Conservation (phyloP, 1,140 invertebrate species). For the Popillia japonica region DNA sequence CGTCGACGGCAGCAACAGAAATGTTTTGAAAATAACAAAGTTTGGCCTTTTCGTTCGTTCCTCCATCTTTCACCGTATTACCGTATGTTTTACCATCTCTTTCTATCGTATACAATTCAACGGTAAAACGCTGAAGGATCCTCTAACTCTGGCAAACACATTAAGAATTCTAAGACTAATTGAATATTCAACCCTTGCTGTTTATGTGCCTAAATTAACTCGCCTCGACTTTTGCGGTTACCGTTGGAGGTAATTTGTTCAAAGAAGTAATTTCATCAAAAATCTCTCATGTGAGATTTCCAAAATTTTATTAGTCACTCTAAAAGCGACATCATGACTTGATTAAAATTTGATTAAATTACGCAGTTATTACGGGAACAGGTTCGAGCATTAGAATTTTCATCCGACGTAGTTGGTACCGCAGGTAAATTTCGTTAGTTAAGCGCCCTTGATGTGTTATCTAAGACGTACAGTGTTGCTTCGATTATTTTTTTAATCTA, state of each 20-base stretch:
- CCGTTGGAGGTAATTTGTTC: constrained; percentile 32
- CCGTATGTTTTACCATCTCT: neutral
- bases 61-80: neutral
- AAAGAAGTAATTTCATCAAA: constrained; percentile 39
- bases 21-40: constrained; percentile 35
- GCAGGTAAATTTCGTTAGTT: neutral
- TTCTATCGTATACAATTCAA: neutral
- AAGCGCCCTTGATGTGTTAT: neutral
- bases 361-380: constrained; percentile 19
- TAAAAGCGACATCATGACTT: constrained; percentile 25
- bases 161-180: constrained; percentile 40
- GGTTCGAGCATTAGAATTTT: neutral
- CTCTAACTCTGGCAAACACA: constrained; percentile 20
- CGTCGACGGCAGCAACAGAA: neutral
- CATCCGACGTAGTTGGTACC: neutral
- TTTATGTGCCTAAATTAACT: constrained; percentile 37
- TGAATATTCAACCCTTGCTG: constrained; percentile 39
- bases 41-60: constrained; percentile 21
- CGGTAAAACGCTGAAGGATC: constrained; percentile 5
- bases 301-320: constrained; percentile 36
- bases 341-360: constrained; percentile 36
- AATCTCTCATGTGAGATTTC: constrained; percentile 35
- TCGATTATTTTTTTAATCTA: too few relatives aligned
- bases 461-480: too few relatives aligned
- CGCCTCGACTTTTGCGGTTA: constrained; percentile 32